Conservation (phyloP, 2,113 vertebrate species). For the Platichthys stellatus region DNA sequence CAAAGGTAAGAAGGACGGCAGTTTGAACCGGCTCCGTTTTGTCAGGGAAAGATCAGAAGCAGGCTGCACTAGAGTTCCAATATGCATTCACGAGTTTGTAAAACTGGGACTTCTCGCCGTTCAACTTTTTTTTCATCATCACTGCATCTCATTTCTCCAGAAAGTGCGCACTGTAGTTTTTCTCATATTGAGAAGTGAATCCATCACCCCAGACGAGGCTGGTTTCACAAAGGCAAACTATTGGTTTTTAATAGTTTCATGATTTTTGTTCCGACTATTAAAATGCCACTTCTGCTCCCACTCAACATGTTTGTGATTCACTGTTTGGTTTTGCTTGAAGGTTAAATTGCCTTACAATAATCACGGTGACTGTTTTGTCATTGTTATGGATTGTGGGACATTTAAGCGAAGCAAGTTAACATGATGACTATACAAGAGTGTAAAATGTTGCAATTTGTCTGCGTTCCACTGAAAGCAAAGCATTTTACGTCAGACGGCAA, state of each 20-base stretch:
- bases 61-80: slow-evolving; percentile 3
- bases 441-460: no score
- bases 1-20: slow-evolving; percentile 34
- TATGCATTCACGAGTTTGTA: slow-evolving; percentile 22
- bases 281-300: no score
- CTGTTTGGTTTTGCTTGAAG: background rate
- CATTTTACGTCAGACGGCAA: background rate
- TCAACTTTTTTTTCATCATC: slow-evolving; percentile 22
- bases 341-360: background rate
- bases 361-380: background rate
- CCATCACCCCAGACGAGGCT: background rate
- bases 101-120: background rate
- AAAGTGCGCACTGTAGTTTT: slow-evolving; percentile 3
- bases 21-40: slow-evolving; percentile 29
- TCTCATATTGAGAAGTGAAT: background rate
- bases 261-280: background rate
- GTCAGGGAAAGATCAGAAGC: slow-evolving; percentile 15
- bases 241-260: background rate
- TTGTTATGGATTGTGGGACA: no score
- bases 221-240: background rate
- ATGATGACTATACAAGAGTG: no score
- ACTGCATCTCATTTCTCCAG: slow-evolving; percentile 2
- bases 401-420: no score
- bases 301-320: background rate
- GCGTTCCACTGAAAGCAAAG: background rate